These are phyloP conservation scores for Pasiphila rectangulata DNA, from an alignment of 2,888 invertebrate genomes.

Conservation along the genomic window DNA sequence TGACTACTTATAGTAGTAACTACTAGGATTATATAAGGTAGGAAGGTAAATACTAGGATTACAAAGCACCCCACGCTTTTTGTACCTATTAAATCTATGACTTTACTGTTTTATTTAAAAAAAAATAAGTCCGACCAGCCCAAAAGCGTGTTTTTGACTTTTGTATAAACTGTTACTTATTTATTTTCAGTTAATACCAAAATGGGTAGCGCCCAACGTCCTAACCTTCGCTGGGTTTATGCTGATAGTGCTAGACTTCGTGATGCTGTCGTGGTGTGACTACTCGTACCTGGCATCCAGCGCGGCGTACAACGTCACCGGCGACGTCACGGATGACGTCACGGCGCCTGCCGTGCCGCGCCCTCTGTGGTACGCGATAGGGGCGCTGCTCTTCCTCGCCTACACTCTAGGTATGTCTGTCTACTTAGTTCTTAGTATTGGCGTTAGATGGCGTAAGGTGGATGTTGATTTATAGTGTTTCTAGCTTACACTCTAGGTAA, in stretches of 20 bases:
- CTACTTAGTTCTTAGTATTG: background rate
- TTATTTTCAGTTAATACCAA: conserved; percentile 90
- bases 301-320: conserved; percentile 52
- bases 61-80: too few relatives aligned
- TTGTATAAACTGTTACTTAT: too few relatives aligned
- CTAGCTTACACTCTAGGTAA: too few relatives aligned
- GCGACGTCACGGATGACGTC: background rate
- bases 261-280: conserved; percentile 92
- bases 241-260: conserved; percentile 92
- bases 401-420: conserved; percentile 92
- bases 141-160: too few relatives aligned
- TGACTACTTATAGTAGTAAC: too few relatives aligned
- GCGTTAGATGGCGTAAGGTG: background rate
- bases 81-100: too few relatives aligned
- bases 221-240: conserved; percentile 97
- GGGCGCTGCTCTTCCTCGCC: conserved; percentile 94
- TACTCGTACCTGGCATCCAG: conserved; percentile 90
- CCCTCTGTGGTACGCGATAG: conserved; percentile 92
- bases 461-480: too few relatives aligned
- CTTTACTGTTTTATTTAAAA: too few relatives aligned
- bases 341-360: conserved; percentile 81
- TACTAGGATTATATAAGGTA: too few relatives aligned
- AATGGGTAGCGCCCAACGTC: conserved; percentile 98
- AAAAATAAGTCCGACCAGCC: too few relatives aligned
- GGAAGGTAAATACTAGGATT: too few relatives aligned